Percentiles rank a stretch among this genome's conserved stretches.
These are phyloP conservation scores for Sceloporus tristichus DNA, from an alignment of 2,113 vertebrate genomes.

Conservation along the genomic window DNA sequence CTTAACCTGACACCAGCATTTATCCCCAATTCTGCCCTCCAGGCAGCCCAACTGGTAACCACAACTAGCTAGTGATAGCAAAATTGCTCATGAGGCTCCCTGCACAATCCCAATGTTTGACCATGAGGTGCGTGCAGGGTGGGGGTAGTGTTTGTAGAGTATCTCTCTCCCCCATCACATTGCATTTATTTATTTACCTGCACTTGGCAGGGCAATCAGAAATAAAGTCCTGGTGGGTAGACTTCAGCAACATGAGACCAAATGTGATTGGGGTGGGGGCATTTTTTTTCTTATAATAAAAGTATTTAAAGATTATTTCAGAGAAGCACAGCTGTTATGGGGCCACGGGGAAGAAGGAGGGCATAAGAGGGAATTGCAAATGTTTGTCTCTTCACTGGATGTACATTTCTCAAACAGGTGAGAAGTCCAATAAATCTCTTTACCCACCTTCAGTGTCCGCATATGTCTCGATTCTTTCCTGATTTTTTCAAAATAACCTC, in stretches of 20 bases:
- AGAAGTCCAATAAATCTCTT: conserved; percentile 69
- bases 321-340: conserved; percentile 60
- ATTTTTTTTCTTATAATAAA: conserved; percentile 46
- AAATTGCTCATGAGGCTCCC: not conserved
- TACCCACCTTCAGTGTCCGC: conserved; percentile 2
- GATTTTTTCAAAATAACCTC: too few species aligned
- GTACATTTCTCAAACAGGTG: conserved; percentile 53
- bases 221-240: not conserved
- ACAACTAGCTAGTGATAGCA: not conserved
- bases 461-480: not conserved
- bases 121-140: not conserved
- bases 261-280: conserved; percentile 50
- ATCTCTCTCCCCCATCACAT: not conserved
- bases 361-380: not conserved
- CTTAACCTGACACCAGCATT: not conserved
- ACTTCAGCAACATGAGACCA: not conserved
- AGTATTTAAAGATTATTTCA: conserved; percentile 75
- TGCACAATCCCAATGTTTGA: not conserved
- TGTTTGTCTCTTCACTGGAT: conserved; percentile 73
- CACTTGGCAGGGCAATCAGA: not conserved
- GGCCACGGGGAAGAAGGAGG: conserved; percentile 45
- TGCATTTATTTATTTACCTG: conserved; percentile 34
- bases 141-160: not conserved
- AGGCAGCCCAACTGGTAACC: not conserved
- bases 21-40: not conserved